Evolutionary conservation across 2,113 vertebrate genomes (phyloP).

Genomic region (Ahaetulla prasina): DNA sequence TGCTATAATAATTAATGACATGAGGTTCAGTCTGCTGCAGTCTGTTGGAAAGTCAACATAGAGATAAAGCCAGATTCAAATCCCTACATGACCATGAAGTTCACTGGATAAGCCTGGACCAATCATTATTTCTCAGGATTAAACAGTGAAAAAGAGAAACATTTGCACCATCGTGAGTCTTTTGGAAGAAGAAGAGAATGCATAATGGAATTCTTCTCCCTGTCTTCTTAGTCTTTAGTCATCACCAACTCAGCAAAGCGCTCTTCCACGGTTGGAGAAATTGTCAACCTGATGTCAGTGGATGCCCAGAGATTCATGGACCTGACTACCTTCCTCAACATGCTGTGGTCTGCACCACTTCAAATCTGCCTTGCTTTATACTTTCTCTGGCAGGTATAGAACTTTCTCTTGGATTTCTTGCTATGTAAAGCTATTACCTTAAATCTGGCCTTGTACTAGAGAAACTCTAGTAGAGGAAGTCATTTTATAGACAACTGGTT

Average conservation of each 20-base stretch:
- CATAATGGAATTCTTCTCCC: not conserved
- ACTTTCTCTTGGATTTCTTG: not conserved
- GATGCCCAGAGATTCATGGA: slow-evolving; percentile 94
- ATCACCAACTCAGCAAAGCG: slow-evolving; percentile 91
- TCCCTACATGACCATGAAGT: not conserved
- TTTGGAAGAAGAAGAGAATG: not conserved
- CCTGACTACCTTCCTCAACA: slow-evolving; percentile 82
- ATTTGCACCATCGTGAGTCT: not conserved
- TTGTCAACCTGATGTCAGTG: slow-evolving; percentile 96
- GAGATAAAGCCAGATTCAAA: not conserved
- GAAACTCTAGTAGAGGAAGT: not conserved
- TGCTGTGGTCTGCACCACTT: slow-evolving; percentile 94
- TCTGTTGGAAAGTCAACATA: not conserved
- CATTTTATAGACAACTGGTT: not conserved
- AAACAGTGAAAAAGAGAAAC: not conserved
- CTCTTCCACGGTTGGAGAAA: slow-evolving; percentile 86
- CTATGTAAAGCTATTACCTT: not conserved
- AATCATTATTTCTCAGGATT: not conserved
- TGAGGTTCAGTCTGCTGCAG: not conserved
- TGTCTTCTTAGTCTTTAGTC: slow-evolving; percentile 76
- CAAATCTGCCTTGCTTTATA: slow-evolving; percentile 89
- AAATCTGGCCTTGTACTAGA: not conserved
- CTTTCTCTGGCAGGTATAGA: slow-evolving; percentile 91
- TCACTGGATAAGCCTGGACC: not conserved
- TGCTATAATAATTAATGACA: not conserved